Conservation (phyloP, 2,888 invertebrate species). For the Drosophila nr. fundita region DNA sequence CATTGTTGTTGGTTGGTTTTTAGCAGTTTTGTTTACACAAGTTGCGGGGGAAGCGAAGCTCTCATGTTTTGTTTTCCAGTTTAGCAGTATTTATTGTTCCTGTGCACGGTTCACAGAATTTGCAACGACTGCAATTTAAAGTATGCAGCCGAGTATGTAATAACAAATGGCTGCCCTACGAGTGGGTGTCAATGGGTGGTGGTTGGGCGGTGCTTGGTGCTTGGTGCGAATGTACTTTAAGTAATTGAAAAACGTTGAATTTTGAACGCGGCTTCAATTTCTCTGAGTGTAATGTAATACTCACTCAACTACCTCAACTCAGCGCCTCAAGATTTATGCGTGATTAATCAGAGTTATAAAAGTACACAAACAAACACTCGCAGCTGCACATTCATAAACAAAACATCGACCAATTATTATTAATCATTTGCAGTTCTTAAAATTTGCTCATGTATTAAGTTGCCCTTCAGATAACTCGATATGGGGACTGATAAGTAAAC, state of each 20-base stretch:
- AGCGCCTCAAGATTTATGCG: background rate
- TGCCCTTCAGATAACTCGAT: conserved; percentile 8
- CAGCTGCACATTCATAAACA: background rate
- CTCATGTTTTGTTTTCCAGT: conserved; percentile 63
- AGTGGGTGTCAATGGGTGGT: background rate
- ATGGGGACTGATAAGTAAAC: background rate
- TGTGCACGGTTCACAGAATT: conserved; percentile 74
- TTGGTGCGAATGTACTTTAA: background rate
- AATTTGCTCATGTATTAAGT: conserved; percentile 8
- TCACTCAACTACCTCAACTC: background rate
- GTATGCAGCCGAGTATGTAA: conserved; percentile 50
- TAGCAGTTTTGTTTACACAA: conserved; percentile 73
- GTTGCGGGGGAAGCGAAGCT: conserved; percentile 51
- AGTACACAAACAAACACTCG: background rate
- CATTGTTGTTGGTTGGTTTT: conserved; percentile 38
- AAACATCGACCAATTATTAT: background rate
- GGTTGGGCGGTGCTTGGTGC: background rate
- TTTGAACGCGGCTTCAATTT: background rate
- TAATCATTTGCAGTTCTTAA: background rate
- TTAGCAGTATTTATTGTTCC: conserved; percentile 70
- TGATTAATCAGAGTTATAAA: background rate
- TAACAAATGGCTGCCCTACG: conserved; percentile 41
- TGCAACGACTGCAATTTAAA: conserved; percentile 64
- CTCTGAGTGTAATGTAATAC: background rate
- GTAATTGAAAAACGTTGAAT: background rate